phyloP scores from a whole-genome alignment of 2,888 invertebrate species.

The Drosophila quasianomalipes region DNA sequence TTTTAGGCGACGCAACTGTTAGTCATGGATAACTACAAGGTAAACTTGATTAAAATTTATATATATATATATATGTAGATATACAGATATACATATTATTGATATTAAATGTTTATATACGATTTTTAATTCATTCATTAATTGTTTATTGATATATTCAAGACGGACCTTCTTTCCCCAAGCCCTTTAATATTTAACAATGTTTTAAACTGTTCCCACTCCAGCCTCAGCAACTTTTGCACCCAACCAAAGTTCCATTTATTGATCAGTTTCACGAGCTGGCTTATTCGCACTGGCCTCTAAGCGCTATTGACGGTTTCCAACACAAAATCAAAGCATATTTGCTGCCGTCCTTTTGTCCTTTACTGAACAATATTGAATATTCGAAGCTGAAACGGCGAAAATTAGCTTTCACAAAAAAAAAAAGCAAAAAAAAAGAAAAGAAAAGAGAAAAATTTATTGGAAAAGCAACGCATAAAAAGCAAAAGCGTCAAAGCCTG shows the following conservation, averaged over 20 bases:
- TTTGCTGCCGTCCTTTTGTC: slow-evolving; percentile 13
- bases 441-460: slow-evolving; percentile 2
- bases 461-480: slow-evolving; percentile 34
- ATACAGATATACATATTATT: not conserved
- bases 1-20: slow-evolving; percentile 63
- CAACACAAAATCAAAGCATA: slow-evolving; percentile 35
- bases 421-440: not conserved
- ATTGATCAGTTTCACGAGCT: slow-evolving; percentile 17
- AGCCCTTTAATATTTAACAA: not conserved
- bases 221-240: not conserved
- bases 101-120: slow-evolving; percentile 14
- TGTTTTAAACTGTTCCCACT: slow-evolving; percentile 5
- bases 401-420: slow-evolving; percentile 45
- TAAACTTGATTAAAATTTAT: slow-evolving; percentile 39
- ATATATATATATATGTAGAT: not conserved
- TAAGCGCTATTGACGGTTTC: slow-evolving; percentile 13
- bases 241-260: slow-evolving; percentile 7
- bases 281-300: not conserved
- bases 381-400: slow-evolving; percentile 28
- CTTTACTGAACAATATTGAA: slow-evolving; percentile 37
- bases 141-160: not conserved
- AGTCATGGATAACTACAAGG: slow-evolving; percentile 69
- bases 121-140: not conserved
- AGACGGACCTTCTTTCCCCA: not conserved
- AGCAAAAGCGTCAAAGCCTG: slow-evolving; percentile 26